These are phyloP conservation scores for Penaeus japonicus DNA, from an alignment of 1,140 invertebrate genomes.

Conservation along the genomic window DNA sequence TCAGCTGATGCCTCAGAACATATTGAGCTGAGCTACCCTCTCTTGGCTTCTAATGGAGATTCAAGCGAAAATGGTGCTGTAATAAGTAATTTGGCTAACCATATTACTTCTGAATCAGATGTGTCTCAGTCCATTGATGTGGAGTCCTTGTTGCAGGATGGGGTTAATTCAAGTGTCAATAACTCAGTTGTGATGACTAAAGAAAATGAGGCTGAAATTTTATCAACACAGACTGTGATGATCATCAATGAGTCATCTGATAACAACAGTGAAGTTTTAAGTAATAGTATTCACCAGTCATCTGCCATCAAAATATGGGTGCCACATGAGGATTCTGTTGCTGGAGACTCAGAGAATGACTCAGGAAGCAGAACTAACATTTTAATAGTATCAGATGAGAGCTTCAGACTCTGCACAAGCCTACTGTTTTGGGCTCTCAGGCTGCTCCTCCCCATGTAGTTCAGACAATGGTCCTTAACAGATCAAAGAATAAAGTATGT, in stretches of 20 bases:
- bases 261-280: neutral
- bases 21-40: conserved; percentile 24
- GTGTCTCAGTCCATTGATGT: conserved; percentile 19
- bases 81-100: neutral
- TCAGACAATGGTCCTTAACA: conserved; percentile 17
- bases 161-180: neutral
- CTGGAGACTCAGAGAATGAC: neutral
- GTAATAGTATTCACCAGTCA: conserved; percentile 1
- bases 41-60: neutral
- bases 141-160: neutral
- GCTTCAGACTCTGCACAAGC: conserved; percentile 11
- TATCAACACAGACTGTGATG: neutral
- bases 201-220: neutral
- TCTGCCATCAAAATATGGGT: conserved; percentile 37
- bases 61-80: neutral
- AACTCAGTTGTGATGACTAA: neutral
- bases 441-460: conserved; percentile 9
- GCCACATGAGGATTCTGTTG: neutral
- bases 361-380: neutral
- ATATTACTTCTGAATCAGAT: neutral
- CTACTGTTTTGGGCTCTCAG: conserved; percentile 3
- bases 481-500: neutral
- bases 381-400: conserved; percentile 18
- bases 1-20: neutral
- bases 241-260: conserved; percentile 18